Evolutionary conservation across 2,888 invertebrate genomes (phyloP), one percentile per base, ranked within the genome.

Genomic region (Xestia c-nigrum): DNA sequence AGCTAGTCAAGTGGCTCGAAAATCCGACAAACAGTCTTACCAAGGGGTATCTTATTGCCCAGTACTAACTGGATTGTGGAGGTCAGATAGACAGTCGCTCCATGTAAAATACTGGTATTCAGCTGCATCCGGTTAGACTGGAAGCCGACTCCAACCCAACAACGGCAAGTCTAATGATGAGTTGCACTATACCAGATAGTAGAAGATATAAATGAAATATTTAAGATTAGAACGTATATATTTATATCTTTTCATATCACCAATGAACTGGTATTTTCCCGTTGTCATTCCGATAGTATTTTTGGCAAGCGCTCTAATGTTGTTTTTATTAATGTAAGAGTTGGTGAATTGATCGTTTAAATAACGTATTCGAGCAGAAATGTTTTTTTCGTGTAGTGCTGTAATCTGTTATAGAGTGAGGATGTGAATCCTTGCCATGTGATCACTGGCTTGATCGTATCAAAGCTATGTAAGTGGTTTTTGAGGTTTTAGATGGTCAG

Each of bases 261-360:
- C 46, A 1, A 38, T 19, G 38, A 67, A 64, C 63, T 43, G 55
- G 59, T 73, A 80, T 80, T 73, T 80, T 83, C 70, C 67, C 24
- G 63, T 71, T 52, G 70, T 55, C 63, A 40, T 0, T 5, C 46
- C n/a, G 75, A 83, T 80, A 83, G 38, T 61, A 59, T 67, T 83
- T 72, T 83, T 83, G 83, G 83, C 83, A 83, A 55, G 6, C 52
- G 72, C 21, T 59, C 63, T 64, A 47, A 70, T 69, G 63, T 66
- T 79, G 83, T 74, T 76, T 47, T 78, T 50, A 43, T 43, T 38
- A 57, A 43, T 9, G 55, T 65, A 16, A n/a, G 19, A 2, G 43
- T 55, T 38, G 14, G 47, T 59, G 21, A 68, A 70, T 64, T 63
- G 31, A 38, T 52, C 67, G 63, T 68, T 19, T 5, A 59, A 74